Percentiles rank a stretch among this genome's conserved stretches.
Evolutionary conservation across 2,797 vertebrate genomes (phyloP).

Genomic region (Apogon talboti): DNA sequence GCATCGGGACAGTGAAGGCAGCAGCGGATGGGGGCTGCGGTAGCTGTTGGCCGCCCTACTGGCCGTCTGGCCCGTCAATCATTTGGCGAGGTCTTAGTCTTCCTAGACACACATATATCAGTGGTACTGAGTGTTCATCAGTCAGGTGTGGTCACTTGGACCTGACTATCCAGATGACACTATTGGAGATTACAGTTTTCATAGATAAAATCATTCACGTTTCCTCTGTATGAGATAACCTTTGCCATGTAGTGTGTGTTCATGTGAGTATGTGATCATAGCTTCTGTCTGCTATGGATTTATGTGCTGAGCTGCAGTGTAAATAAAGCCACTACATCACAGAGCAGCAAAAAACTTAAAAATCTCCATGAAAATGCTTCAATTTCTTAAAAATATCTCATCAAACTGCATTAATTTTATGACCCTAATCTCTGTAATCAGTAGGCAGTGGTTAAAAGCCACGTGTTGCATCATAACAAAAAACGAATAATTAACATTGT

Average conservation of each 20-base stretch:
- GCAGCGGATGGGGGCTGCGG: constrained; percentile 36
- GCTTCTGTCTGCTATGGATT: constrained; percentile 59
- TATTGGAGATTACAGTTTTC: constrained; percentile 7
- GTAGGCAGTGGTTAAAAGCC: not conserved
- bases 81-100: constrained; percentile 26
- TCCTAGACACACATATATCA: constrained; percentile 39
- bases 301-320: no score
- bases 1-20: constrained; percentile 57
- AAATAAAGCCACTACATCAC: constrained; percentile 36
- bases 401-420: constrained; percentile 5
- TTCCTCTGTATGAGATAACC: constrained; percentile 2
- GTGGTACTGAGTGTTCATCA: constrained; percentile 9
- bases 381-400: constrained; percentile 30
- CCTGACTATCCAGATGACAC: constrained; percentile 3
- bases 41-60: constrained; percentile 52
- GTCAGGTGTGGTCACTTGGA: constrained; percentile 36
- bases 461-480: constrained; percentile 5
- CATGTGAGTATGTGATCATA: constrained; percentile 39
- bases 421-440: constrained; percentile 20
- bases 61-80: constrained; percentile 66
- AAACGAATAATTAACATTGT: not conserved
- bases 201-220: constrained; percentile 3
- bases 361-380: not conserved
- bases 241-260: not conserved
- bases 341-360: constrained; percentile 41